These are phyloP conservation scores for Hystrix cristata DNA, from an alignment of 2,113 vertebrate genomes.

Conservation along the genomic window DNA sequence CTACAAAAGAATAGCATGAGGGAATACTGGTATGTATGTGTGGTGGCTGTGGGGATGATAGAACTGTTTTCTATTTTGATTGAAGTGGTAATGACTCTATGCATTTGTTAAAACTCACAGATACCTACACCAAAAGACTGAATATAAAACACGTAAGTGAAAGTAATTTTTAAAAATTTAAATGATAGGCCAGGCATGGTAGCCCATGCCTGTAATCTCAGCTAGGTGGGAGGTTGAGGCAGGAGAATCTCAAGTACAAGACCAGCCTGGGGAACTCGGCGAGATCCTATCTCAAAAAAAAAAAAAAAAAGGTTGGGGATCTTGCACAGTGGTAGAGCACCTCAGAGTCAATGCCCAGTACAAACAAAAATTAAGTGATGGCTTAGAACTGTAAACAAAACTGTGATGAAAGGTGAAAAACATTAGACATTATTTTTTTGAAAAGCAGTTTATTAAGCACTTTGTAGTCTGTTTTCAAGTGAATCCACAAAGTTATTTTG, in stretches of 20 bases:
- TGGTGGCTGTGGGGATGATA: background rate
- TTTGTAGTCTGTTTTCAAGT: constrained; percentile 28
- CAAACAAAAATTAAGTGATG: background rate
- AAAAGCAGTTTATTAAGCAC: constrained; percentile 32
- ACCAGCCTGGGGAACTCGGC: background rate
- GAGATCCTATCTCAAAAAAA: background rate
- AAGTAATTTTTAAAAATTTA: background rate
- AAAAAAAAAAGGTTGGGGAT: background rate
- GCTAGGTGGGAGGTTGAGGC: background rate
- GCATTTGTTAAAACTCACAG: background rate
- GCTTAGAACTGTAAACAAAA: background rate
- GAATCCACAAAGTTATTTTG: background rate
- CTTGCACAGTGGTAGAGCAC: background rate
- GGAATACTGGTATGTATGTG: background rate
- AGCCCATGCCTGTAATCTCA: background rate
- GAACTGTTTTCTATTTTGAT: background rate
- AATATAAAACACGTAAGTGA: background rate
- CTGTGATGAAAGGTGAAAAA: constrained; percentile 34
- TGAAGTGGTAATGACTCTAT: background rate
- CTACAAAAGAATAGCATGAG: background rate
- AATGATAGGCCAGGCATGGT: background rate
- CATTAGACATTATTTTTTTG: background rate
- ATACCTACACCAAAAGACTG: background rate
- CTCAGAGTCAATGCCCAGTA: background rate
- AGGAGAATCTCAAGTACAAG: background rate